Percentiles rank a stretch among this genome's conserved stretches.
Evolutionary conservation across 2,797 vertebrate species (phyloP).

Genomic region (Anomalospiza imberbis): DNA sequence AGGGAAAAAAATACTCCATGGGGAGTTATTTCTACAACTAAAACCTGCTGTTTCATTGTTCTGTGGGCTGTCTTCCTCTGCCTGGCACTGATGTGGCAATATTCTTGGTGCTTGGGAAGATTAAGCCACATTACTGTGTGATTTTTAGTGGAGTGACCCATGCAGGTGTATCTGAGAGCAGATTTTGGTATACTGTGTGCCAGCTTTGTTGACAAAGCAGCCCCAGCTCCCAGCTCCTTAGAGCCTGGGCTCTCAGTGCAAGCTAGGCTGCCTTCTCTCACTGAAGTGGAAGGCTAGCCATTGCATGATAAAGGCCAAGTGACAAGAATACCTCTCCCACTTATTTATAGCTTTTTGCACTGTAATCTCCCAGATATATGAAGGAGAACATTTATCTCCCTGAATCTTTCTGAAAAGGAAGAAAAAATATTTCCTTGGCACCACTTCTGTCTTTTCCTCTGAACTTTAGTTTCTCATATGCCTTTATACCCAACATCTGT

Average conservation of each 20-base stretch:
- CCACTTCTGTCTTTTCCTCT: neutral
- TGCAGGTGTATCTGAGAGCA: neutral
- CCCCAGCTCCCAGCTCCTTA: neutral
- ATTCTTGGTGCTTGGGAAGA: neutral
- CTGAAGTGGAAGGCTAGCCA: neutral
- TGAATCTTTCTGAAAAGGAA: neutral
- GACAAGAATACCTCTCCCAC: neutral
- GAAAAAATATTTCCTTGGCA: neutral
- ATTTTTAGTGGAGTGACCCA: neutral
- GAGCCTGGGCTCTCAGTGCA: accelerated
- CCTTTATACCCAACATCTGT: neutral
- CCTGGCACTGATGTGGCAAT: neutral
- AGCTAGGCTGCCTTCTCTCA: neutral
- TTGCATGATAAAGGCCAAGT: neutral
- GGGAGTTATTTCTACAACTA: neutral
- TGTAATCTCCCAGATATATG: neutral
- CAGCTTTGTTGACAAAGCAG: neutral
- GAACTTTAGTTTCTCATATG: neutral
- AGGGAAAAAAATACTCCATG: neutral
- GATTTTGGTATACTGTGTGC: neutral
- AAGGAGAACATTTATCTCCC: neutral
- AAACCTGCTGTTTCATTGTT: neutral
- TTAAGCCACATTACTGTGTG: neutral
- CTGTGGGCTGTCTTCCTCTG: neutral
- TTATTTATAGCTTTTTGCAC: neutral